Conservation (phyloP, 2,113 vertebrate genomes). For the Herpailurus yagouaroundi region DNA sequence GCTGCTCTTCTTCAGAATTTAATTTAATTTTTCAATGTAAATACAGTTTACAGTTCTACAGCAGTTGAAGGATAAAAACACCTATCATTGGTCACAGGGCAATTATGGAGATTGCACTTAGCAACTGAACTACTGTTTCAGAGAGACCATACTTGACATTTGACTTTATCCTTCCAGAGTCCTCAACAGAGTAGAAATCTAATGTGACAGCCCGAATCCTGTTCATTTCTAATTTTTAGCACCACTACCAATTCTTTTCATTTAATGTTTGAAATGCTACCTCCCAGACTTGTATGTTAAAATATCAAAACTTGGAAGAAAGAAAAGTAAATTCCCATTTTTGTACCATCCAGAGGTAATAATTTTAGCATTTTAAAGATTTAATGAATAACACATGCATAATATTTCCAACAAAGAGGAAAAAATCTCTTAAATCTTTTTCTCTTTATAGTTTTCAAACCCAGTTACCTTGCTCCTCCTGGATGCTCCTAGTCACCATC, state of each 20-base stretch:
- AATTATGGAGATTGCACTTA: neutral
- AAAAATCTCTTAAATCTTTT: neutral
- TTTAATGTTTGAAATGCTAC: neutral
- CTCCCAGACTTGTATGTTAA: neutral
- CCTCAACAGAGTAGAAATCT: conserved; percentile 61
- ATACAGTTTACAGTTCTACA: neutral
- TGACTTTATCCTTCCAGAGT: neutral
- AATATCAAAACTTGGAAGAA: neutral
- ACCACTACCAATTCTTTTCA: conserved; percentile 22
- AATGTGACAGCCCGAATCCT: conserved; percentile 16
- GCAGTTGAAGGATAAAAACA: neutral
- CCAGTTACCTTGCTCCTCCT: neutral
- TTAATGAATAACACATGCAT: neutral
- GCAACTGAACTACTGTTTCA: neutral
- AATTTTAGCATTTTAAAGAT: neutral
- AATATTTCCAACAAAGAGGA: neutral
- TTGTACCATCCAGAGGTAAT: neutral
- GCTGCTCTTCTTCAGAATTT: neutral
- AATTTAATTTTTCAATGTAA: neutral
- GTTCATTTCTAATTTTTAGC: conserved; percentile 55
- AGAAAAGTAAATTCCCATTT: neutral
- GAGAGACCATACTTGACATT: neutral
- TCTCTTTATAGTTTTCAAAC: neutral
- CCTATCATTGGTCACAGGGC: neutral
- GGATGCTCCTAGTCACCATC: neutral